Base-by-base conservation (phyloP, 2,113 vertebrate genomes). In the Daubentonia madagascariensis region DNA sequence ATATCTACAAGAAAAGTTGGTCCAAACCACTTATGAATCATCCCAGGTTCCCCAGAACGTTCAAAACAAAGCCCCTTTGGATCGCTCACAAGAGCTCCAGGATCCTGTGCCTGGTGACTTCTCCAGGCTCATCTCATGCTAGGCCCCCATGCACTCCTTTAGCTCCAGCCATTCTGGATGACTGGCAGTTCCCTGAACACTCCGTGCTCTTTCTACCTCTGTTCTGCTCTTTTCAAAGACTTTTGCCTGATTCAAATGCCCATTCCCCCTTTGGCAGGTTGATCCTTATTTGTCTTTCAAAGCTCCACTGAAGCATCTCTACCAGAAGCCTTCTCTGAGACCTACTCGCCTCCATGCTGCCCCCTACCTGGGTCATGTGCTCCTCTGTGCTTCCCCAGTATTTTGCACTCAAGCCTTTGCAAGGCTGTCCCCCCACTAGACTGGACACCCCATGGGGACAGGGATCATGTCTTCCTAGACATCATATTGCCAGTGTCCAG, bases 231-330 rank as follows among this genome's bases (percentile, higher is more conserved):
- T 93, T 67, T n/a, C 6, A n/a, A 80, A 57, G 35, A 43, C 7
- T 35, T 91, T 80, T 95, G 30, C 78, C 54, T 84, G 45, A 28
- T 68, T 90, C 61, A 43, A 76, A 78, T 52, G 35, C 22, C 23
- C 25, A 40, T 63, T 61, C 7, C 28, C 16, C 57, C 68, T 81
- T 89, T 40, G 79, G 87, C 63, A 79, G 52, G 30, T 92, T 94
- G 76, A 89, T 52, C 83, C 50, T 75, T n/a, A 61, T 8, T 85
- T 93, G 40, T 87, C 89, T 90, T 94, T 65, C 72, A 89, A 65
- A 76, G 18, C 17, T 52, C 57, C 57, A 37, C 9, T 32, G n/a
- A 72, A 89, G 22, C 59, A 37, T 81, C n/a, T 84, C 61, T 72
- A 8, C 14, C 48, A 90, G 73, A 95, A 54, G 25, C 61, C n/a